Base-by-base conservation (phyloP, 2,888 invertebrate genomes). In the Eueremaeus valkanovi region DNA sequence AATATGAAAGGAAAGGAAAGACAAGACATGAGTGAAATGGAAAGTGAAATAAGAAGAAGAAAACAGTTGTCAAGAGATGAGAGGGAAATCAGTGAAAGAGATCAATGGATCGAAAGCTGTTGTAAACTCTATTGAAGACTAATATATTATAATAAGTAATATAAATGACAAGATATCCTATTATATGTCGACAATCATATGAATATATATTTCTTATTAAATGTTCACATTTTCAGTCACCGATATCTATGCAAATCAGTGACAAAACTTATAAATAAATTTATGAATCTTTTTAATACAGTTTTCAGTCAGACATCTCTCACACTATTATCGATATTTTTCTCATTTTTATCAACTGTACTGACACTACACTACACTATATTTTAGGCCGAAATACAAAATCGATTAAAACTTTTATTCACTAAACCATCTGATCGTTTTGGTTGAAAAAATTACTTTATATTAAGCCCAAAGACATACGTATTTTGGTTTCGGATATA, bases 61-160 rank as follows among this genome's bases (percentile, higher is more conserved):
- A 33, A 33, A 33, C 3, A 58, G 58, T 58, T 58, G 58, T 27
- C 58, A 58, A 16, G 31, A 63, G 33, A 33, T 33, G 63, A 33
- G 63, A 63, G 31, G 2, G 31, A 63, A 33, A 63, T 29, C 31
- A 33, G 33, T 11, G 33, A 33, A n/a, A 33, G 31, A 63, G 29
- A 63, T 63, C 18, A 18, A 11, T 33, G 29, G 36, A 3, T 33
- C 5, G 9, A 63, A 18, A 63, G 63, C 18, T 27, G 21, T 21
- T 55, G 55, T 55, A 5, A 21, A 3, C 27, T 55, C 18, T 63
- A 63, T 63, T 63, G 31, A 63, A 63, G 11, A 63, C 18, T 63
- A 63, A 63, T 63, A 33, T 63, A 63, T 63, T 63, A 33, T 63
- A 63, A 63, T 63, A 63, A 63, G 31, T 33, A 31, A 63, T 63